Evolutionary conservation across 2,113 vertebrate genomes (phyloP).

Genomic region (Smithornis capensis): DNA sequence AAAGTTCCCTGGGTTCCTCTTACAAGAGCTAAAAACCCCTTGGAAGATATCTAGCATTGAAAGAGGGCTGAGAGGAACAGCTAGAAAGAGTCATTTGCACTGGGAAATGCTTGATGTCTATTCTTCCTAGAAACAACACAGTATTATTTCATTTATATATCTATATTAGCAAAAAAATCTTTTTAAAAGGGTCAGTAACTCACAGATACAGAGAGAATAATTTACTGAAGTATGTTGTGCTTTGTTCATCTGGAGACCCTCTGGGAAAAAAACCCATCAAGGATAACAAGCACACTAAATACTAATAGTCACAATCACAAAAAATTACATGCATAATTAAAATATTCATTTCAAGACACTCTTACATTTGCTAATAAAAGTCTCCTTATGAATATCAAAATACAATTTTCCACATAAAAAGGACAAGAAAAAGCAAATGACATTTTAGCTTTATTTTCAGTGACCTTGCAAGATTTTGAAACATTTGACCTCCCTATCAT

Average conservation of each 20-base stretch:
- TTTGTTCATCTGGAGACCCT: constrained; percentile 60
- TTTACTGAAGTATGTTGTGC: constrained; percentile 38
- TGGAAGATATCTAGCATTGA: neutral
- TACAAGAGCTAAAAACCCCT: neutral
- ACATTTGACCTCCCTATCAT: neutral
- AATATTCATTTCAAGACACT: constrained; percentile 57
- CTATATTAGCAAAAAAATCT: constrained; percentile 17
- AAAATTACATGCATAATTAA: constrained; percentile 68
- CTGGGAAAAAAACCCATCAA: constrained; percentile 46
- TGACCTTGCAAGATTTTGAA: constrained; percentile 24
- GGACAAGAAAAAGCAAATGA: neutral
- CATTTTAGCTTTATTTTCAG: neutral
- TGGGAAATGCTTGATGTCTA: constrained; percentile 45
- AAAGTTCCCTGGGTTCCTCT: neutral
- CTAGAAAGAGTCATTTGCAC: constrained; percentile 25
- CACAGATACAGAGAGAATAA: constrained; percentile 62
- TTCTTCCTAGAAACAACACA: constrained; percentile 53
- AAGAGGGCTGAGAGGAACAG: neutral
- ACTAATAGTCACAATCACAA: constrained; percentile 69
- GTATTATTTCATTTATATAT: neutral
- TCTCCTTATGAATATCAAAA: constrained; percentile 34
- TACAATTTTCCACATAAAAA: constrained; percentile 2
- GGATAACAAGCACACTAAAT: constrained; percentile 67
- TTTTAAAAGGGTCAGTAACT: constrained; percentile 66
- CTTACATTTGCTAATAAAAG: constrained; percentile 22